phyloP scores from a whole-genome alignment of 2,113 vertebrate genomes.

The Oxyruncus cristatus region DNA sequence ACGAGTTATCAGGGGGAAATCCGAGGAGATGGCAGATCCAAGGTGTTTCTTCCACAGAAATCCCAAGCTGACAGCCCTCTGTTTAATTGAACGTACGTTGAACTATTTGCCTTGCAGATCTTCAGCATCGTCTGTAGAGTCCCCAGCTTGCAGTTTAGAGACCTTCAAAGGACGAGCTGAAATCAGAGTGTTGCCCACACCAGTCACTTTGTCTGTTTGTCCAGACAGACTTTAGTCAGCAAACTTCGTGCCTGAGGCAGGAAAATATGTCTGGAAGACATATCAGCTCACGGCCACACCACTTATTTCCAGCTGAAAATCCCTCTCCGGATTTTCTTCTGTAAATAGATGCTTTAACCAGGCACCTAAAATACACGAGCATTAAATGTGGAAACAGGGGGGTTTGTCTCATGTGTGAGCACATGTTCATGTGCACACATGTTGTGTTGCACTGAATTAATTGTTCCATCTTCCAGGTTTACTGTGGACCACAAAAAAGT shows the following conservation, averaged over 20 bases:
- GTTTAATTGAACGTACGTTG: accelerated
- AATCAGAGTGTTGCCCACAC: not conserved
- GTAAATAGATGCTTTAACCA: not conserved
- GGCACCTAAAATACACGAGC: not conserved
- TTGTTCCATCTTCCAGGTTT: not conserved
- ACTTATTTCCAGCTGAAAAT: not conserved
- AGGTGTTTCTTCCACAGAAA: not conserved
- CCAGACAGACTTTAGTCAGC: not conserved
- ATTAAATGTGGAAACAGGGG: not conserved
- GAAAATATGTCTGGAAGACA: not conserved
- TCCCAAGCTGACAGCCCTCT: not conserved
- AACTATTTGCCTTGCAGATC: not conserved
- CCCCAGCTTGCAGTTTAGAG: not conserved
- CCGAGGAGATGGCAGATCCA: not conserved
- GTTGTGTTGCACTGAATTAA: not conserved
- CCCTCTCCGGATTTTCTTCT: not conserved
- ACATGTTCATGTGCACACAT: accelerated
- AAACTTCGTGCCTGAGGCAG: not conserved
- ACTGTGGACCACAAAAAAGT: not conserved
- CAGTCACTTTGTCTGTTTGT: not conserved
- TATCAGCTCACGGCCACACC: too few relatives aligned
- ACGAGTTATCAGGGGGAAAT: not conserved
- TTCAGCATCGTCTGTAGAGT: not conserved
- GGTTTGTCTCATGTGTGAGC: not conserved
- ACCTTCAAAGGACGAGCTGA: not conserved